These are phyloP conservation scores for Calyptommatus sinebrachiatus DNA, from an alignment of 2,113 vertebrate species.

Conservation along the genomic window DNA sequence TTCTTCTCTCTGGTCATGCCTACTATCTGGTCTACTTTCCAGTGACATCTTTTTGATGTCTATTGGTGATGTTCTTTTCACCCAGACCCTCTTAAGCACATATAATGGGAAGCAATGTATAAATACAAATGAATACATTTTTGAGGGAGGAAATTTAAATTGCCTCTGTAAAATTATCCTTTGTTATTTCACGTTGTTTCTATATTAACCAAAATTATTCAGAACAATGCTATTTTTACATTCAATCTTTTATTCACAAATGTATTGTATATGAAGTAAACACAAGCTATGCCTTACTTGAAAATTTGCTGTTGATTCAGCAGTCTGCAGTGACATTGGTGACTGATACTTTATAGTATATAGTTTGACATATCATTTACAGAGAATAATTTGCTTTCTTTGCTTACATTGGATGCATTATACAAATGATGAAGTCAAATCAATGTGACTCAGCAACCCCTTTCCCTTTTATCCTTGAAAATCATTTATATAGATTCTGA, in stretches of 20 bases:
- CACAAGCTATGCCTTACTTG: neutral
- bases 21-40: too few species aligned
- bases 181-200: neutral
- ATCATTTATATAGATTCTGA: constrained; percentile 1
- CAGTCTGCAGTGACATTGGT: constrained; percentile 27
- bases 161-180: too few species aligned
- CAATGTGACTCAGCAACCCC: constrained; percentile 25
- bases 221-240: neutral
- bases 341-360: constrained; percentile 31
- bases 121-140: too few species aligned
- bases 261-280: constrained; percentile 19
- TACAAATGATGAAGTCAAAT: constrained; percentile 45
- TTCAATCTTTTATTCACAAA: constrained; percentile 33
- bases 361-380: constrained; percentile 49
- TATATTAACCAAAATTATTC: neutral
- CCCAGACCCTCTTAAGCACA: too few species aligned
- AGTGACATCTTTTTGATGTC: too few species aligned
- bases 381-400: constrained; percentile 39
- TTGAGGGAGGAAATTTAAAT: too few species aligned
- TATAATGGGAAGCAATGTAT: too few species aligned
- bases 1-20: too few species aligned
- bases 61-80: too few species aligned
- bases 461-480: neutral
- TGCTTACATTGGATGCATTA: constrained; percentile 39
- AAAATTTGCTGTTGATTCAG: constrained; percentile 33